phyloP scores from a whole-genome alignment of 1,140 invertebrate genomes.

The Coboldia fuscipes region DNA sequence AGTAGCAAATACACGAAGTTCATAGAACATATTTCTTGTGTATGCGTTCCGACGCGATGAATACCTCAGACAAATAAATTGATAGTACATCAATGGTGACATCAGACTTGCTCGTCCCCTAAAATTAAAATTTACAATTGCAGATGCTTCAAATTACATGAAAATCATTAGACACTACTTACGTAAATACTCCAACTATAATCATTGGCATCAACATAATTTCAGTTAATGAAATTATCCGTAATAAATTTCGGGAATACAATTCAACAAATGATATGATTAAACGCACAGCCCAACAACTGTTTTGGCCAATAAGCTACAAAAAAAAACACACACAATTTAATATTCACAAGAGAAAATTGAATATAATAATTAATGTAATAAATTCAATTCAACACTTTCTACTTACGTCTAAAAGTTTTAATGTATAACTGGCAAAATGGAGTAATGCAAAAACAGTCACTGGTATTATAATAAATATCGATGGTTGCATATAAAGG shows the following conservation, averaged over 20 bases:
- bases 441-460: conserved; percentile 80
- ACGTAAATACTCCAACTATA: background rate
- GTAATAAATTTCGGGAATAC: conserved; percentile 3
- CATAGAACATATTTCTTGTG: conserved; percentile 70
- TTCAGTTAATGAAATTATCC: conserved; percentile 3
- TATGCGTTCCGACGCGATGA: conserved; percentile 85
- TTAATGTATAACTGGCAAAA: conserved; percentile 71
- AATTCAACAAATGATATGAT: conserved; percentile 14
- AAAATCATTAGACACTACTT: conserved; percentile 1
- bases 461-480: conserved; percentile 73
- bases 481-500: conserved; percentile 66
- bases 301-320: conserved; percentile 69
- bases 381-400: no score
- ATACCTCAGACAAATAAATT: conserved; percentile 77
- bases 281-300: conserved; percentile 68
- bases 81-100: conserved; percentile 86
- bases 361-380: no score
- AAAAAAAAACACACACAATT: no score
- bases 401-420: conserved; percentile 70
- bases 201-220: background rate
- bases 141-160: conserved; percentile 5
- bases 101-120: conserved; percentile 69
- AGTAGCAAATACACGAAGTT: conserved; percentile 42
- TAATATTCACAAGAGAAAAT: no score
- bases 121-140: no score